These are phyloP conservation scores for Camarhynchus parvulus DNA, from an alignment of 2,113 vertebrate species.

Conservation along the genomic window DNA sequence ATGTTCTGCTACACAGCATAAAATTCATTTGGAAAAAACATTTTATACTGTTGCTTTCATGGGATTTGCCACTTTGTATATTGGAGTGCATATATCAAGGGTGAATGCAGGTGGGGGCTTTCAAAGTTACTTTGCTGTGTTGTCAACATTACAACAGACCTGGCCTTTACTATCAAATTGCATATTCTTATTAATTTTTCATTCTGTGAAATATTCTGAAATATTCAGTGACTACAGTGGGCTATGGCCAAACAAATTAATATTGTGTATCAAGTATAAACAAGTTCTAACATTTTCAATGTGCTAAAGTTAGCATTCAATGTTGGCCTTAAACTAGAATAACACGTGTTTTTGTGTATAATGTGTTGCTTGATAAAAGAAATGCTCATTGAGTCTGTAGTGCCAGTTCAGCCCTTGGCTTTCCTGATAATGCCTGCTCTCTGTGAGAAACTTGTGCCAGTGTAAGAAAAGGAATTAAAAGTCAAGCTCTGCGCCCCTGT, in stretches of 20 bases:
- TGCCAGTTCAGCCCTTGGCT: background rate
- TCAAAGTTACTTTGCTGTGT: background rate
- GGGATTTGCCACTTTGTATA: background rate
- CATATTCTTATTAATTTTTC: conserved; percentile 10
- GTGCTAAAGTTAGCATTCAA: background rate
- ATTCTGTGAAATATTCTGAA: background rate
- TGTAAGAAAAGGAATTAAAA: background rate
- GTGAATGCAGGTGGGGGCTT: background rate
- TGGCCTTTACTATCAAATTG: background rate
- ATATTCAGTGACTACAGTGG: background rate
- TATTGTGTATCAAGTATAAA: background rate
- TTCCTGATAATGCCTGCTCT: background rate
- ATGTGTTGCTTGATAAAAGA: background rate
- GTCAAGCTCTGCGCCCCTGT: background rate
- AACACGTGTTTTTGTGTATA: background rate
- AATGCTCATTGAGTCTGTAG: background rate
- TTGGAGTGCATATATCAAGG: background rate
- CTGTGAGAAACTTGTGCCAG: background rate
- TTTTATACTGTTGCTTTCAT: background rate
- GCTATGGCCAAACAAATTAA: background rate
- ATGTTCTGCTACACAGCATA: background rate
- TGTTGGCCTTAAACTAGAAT: background rate
- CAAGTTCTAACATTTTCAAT: background rate
- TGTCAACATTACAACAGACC: background rate
- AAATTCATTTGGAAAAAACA: background rate